Percentiles rank a stretch among this genome's conserved stretches.
These are phyloP conservation scores for Sinhomidia bicolor DNA, from an alignment of 2,888 invertebrate species.

Conservation along the genomic window DNA sequence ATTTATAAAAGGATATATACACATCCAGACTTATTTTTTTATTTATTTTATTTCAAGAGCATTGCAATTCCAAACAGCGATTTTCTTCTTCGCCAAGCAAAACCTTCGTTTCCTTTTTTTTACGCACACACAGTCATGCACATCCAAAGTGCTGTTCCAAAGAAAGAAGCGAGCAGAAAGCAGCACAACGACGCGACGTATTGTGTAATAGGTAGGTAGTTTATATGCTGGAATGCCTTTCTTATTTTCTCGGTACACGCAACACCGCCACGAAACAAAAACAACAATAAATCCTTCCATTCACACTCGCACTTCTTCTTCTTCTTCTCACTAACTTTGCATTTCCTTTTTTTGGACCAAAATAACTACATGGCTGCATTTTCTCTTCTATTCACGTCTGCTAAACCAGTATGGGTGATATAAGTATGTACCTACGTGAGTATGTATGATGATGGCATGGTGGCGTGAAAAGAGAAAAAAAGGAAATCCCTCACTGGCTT, in stretches of 20 bases:
- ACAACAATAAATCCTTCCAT: slow-evolving; percentile 67
- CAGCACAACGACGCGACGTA: neutral
- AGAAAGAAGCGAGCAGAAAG: neutral
- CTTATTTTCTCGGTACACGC: slow-evolving; percentile 34
- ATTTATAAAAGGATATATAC: neutral
- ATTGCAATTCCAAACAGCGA: too few species aligned
- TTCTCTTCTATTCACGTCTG: too few species aligned
- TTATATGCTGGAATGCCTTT: slow-evolving; percentile 7
- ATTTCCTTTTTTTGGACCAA: too few species aligned
- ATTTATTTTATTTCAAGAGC: neutral
- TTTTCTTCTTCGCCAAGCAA: too few species aligned
- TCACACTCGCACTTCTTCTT: slow-evolving; percentile 1
- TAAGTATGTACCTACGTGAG: too few species aligned
- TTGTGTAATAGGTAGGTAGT: too few species aligned
- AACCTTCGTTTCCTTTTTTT: neutral
- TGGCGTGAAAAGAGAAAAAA: neutral
- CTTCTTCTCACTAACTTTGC: too few species aligned
- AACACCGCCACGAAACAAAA: slow-evolving; percentile 23
- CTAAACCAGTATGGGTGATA: too few species aligned
- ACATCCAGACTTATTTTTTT: neutral
- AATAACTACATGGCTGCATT: too few species aligned
- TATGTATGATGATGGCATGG: neutral
- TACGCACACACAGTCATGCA: slow-evolving; percentile 36
- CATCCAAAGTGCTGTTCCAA: too few species aligned
- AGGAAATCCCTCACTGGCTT: neutral